phyloP scores from a whole-genome alignment of 92 coral and sea anemone species.

The Porites evermanni region DNA sequence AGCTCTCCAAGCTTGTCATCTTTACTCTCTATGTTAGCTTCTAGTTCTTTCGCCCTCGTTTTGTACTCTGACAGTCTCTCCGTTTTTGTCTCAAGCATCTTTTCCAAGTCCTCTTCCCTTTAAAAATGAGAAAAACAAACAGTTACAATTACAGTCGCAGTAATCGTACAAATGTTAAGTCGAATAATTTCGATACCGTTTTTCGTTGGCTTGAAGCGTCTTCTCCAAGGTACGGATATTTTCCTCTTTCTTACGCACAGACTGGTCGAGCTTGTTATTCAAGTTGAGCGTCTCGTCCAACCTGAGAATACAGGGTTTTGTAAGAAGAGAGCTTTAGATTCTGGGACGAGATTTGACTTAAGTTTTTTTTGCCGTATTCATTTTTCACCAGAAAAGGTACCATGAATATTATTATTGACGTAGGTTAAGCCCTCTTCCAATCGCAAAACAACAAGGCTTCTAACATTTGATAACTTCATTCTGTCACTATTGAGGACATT shows the following conservation, averaged over 20 bases:
- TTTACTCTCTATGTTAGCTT: slow-evolving; percentile 73
- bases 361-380: too few species aligned
- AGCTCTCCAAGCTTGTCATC: slow-evolving; percentile 78
- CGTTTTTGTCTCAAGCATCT: slow-evolving; percentile 75
- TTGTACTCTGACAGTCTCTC: slow-evolving; percentile 84
- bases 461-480: too few species aligned
- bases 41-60: slow-evolving; percentile 74
- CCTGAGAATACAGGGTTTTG: slow-evolving; percentile 27
- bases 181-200: slow-evolving; percentile 47
- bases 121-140: slow-evolving; percentile 15
- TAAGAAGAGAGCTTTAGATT: too few species aligned
- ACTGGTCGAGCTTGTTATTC: slow-evolving; percentile 86
- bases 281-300: slow-evolving; percentile 85
- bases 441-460: not conserved
- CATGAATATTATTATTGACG: too few species aligned
- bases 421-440: too few species aligned
- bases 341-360: too few species aligned
- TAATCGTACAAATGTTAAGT: too few species aligned
- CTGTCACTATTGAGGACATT: too few species aligned
- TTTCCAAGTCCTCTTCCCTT: slow-evolving; percentile 89
- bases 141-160: not conserved
- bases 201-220: slow-evolving; percentile 77
- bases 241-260: slow-evolving; percentile 90
- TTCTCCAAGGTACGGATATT: slow-evolving; percentile 81
- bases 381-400: too few species aligned